phyloP scores from a whole-genome alignment of 2,113 vertebrate species.

The Clarias magur region DNA sequence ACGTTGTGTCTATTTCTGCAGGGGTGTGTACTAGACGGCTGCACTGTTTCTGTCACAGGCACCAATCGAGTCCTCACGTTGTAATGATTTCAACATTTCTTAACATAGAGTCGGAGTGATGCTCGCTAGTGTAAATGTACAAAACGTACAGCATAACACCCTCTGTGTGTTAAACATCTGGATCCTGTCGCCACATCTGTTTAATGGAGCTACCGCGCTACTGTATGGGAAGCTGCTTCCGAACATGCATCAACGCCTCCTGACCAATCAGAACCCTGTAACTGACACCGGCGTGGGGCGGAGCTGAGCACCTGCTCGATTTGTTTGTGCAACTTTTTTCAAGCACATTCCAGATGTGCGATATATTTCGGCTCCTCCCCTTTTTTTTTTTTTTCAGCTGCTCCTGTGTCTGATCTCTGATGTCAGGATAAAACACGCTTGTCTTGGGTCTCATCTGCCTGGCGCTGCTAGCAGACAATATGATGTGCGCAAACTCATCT shows the following conservation, averaged over 20 bases:
- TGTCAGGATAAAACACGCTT: slow-evolving; percentile 22
- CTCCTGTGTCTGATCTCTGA: background rate
- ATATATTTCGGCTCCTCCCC: background rate
- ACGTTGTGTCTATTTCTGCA: background rate
- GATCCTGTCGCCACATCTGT: background rate
- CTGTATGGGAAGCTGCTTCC: background rate
- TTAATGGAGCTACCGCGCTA: too few species aligned
- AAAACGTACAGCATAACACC: background rate
- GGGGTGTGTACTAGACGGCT: background rate
- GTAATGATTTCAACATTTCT: too few species aligned
- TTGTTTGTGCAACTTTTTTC: too few species aligned
- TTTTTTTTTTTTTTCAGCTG: background rate
- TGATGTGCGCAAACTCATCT: background rate
- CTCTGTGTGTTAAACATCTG: slow-evolving; percentile 26
- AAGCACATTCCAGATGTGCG: slow-evolving; percentile 3
- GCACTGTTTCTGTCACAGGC: background rate
- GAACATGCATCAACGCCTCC: background rate
- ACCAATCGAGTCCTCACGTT: background rate
- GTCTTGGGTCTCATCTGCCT: slow-evolving; percentile 27
- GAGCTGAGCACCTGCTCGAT: too few species aligned
- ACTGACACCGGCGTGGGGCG: too few species aligned
- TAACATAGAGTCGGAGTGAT: background rate
- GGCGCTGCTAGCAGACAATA: background rate
- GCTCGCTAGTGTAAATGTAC: background rate
- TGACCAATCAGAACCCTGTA: background rate